A percentile compares a stretch with the other conserved stretches of the same genome.
Conservation (phyloP, 2,113 vertebrate species). For the Haplochromis vanheusdeni region DNA sequence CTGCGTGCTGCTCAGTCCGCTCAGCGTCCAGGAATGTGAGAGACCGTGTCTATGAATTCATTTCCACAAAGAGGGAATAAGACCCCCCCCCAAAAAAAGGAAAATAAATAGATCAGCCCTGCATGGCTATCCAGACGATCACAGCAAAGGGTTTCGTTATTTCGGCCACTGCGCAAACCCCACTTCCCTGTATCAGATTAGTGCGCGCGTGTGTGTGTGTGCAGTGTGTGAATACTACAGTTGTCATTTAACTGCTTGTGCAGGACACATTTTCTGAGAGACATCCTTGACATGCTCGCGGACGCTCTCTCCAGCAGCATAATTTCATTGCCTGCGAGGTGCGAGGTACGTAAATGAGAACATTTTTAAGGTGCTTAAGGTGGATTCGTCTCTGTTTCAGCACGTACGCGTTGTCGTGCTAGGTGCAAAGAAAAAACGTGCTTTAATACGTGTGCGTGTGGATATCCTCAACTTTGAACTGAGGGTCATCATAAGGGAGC, state of each 20-base stretch:
- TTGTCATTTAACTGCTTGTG: not conserved
- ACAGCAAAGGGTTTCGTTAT: not conserved
- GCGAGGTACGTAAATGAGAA: not conserved
- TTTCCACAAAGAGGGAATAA: not conserved
- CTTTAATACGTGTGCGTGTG: not conserved
- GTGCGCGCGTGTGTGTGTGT: not conserved
- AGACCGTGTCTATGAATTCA: not conserved
- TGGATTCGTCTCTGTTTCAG: not conserved
- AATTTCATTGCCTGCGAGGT: not conserved
- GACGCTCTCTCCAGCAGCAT: not conserved
- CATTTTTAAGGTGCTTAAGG: not conserved
- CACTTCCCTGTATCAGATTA: not conserved
- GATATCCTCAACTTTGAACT: not conserved
- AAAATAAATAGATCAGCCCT: not conserved
- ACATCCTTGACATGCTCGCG: not conserved
- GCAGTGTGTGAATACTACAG: not conserved
- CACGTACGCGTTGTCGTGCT: not conserved
- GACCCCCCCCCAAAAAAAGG: not conserved
- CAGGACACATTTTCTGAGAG: not conserved
- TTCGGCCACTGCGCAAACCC: conserved; percentile 32
- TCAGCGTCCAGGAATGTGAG: not conserved
- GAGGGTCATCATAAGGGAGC: not conserved
- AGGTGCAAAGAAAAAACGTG: not conserved
- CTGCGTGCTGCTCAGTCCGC: not conserved
- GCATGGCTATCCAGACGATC: not conserved